A percentile compares a stretch with the other conserved stretches of the same genome.
Evolutionary conservation across 2,888 invertebrate genomes (phyloP).

Genomic region (Zaprionus bogoriensis): DNA sequence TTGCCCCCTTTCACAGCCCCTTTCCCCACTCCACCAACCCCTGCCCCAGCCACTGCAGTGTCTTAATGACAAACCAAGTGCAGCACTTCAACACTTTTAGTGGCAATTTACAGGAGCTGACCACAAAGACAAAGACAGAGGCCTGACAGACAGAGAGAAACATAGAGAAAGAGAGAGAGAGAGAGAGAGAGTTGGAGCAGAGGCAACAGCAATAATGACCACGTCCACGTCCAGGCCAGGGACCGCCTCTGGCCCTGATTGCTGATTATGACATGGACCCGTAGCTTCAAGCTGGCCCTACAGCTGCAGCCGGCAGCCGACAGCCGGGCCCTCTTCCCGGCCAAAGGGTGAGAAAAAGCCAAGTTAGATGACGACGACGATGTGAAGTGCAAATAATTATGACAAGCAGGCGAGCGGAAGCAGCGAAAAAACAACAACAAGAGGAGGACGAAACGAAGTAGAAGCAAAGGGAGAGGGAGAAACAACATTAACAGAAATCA

Average conservation of each 20-base stretch:
- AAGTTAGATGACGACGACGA: slow-evolving; percentile 62
- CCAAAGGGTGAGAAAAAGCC: slow-evolving; percentile 46
- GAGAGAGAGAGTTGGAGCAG: neutral
- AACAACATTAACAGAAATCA: slow-evolving; percentile 48
- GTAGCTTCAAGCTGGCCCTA: neutral
- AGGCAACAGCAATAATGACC: slow-evolving; percentile 29
- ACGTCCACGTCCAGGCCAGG: too few species aligned
- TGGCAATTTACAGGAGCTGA: slow-evolving; percentile 79
- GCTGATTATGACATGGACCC: slow-evolving; percentile 60
- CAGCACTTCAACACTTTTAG: slow-evolving; percentile 76
- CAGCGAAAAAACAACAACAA: slow-evolving; percentile 32
- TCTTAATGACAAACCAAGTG: slow-evolving; percentile 71
- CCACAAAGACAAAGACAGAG: slow-evolving; percentile 57
- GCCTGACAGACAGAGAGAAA: neutral
- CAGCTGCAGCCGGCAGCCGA: neutral
- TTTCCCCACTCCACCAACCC: neutral
- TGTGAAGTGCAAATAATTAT: slow-evolving; percentile 77
- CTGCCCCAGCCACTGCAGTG: neutral
- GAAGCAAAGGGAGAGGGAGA: too few species aligned
- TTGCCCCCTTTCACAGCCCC: neutral
- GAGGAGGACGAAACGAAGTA: too few species aligned
- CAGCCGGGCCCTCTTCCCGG: too few species aligned
- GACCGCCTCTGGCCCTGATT: slow-evolving; percentile 48
- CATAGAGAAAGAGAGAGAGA: neutral
- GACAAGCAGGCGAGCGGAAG: slow-evolving; percentile 64